These are phyloP conservation scores for Tautogolabrus adspersus DNA, from an alignment of 2,113 vertebrate genomes.

Conservation along the genomic window DNA sequence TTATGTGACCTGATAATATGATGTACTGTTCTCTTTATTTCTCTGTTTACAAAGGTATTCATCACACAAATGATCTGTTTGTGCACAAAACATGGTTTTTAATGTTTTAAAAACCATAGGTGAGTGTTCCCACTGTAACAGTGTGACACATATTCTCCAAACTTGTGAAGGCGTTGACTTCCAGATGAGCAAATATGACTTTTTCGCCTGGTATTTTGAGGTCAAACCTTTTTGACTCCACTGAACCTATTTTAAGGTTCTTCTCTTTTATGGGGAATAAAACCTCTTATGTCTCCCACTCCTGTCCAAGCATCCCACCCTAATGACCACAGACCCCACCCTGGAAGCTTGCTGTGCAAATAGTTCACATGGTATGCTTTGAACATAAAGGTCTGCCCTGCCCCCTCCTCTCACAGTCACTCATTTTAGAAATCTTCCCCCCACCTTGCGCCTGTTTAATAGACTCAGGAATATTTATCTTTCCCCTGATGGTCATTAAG, in stretches of 20 bases:
- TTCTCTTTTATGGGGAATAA: constrained; percentile 59
- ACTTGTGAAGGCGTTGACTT: constrained; percentile 13
- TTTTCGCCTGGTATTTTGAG: constrained; percentile 1
- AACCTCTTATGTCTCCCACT: constrained; percentile 46
- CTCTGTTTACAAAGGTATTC: constrained; percentile 38
- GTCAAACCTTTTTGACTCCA: background rate
- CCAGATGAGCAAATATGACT: constrained; percentile 51
- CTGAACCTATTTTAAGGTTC: constrained; percentile 59
- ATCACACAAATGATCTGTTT: constrained; percentile 24
- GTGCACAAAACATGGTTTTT: constrained; percentile 2
- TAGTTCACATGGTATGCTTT: constrained; percentile 68
- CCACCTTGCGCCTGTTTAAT: constrained; percentile 52
- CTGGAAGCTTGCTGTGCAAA: constrained; percentile 49
- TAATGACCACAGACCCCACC: constrained; percentile 61
- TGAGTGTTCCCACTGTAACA: constrained; percentile 6
- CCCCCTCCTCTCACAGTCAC: background rate
- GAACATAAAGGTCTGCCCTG: constrained; percentile 39
- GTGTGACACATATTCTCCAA: background rate
- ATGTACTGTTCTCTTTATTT: background rate
- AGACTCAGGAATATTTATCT: constrained; percentile 68
- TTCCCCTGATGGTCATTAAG: constrained; percentile 61
- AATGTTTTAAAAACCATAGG: constrained; percentile 20
- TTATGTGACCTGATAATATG: too few species aligned
- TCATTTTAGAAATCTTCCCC: constrained; percentile 34
- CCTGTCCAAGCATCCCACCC: constrained; percentile 44